Evolutionary conservation across 1,140 invertebrate genomes (phyloP).

Genomic region (Pinna nobilis): DNA sequence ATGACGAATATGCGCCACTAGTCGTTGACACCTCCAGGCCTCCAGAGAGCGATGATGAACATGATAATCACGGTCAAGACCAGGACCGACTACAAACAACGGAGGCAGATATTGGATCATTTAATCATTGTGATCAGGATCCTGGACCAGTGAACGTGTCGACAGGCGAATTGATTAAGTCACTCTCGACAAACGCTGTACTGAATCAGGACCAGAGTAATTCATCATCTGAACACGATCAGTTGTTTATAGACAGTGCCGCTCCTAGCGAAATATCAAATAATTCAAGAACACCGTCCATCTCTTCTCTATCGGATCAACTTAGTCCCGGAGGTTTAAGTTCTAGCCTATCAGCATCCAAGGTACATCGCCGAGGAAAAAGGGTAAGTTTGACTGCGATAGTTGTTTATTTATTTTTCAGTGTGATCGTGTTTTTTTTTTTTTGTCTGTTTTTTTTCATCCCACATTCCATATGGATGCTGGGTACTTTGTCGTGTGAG

Average conservation of each 20-base stretch:
- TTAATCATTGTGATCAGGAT: not conserved
- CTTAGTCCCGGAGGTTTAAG: slow-evolving; percentile 39
- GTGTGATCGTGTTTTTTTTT: too few relatives aligned
- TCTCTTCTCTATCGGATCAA: slow-evolving; percentile 21
- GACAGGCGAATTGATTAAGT: not conserved
- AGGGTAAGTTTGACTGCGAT: too few relatives aligned
- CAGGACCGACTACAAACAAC: not conserved
- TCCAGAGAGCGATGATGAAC: slow-evolving; percentile 22
- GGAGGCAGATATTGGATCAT: slow-evolving; percentile 9
- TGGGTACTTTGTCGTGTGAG: too few relatives aligned
- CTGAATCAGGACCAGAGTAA: slow-evolving; percentile 16
- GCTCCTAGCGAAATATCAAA: not conserved
- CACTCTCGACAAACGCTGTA: not conserved
- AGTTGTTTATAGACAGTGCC: slow-evolving; percentile 5
- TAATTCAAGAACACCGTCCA: slow-evolving; percentile 29
- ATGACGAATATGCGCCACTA: slow-evolving; percentile 43
- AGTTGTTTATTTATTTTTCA: too few relatives aligned
- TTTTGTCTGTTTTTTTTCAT: too few relatives aligned
- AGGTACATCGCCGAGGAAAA: slow-evolving; percentile 37
- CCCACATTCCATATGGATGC: too few relatives aligned
- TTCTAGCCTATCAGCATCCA: slow-evolving; percentile 39
- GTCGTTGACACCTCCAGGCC: slow-evolving; percentile 45
- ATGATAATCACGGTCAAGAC: slow-evolving; percentile 10
- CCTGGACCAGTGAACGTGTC: not conserved
- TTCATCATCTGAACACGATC: slow-evolving; percentile 19